A percentile compares a stretch with the other conserved stretches of the same genome.
phyloP scores from a whole-genome alignment of 2,888 invertebrate genomes.

The Notodromas monacha region DNA sequence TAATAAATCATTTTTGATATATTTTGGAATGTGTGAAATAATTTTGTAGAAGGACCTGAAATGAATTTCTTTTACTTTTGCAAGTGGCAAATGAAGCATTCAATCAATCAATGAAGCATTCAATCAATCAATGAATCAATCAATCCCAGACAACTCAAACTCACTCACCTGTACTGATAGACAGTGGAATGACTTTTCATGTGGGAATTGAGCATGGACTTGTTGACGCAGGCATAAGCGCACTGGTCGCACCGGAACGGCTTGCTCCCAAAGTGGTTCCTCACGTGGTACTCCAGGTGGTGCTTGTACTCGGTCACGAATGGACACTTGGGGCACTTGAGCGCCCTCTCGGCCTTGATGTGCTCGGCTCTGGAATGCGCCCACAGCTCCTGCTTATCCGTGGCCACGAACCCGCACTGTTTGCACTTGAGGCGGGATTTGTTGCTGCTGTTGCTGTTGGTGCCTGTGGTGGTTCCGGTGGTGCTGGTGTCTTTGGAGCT shows the following conservation, averaged over 20 bases:
- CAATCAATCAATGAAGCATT: no score
- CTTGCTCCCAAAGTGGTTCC: slow-evolving; percentile 76
- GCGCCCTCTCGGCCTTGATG: slow-evolving; percentile 64
- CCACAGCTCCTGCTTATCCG: slow-evolving; percentile 75
- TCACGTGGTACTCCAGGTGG: slow-evolving; percentile 79
- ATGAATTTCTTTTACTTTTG: no score
- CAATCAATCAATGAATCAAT: no score
- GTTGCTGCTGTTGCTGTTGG: no score
- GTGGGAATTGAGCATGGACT: slow-evolving; percentile 94
- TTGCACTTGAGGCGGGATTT: slow-evolving; percentile 84
- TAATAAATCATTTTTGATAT: no score
- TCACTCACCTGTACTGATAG: slow-evolving; percentile 10
- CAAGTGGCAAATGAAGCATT: no score
- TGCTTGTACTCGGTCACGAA: slow-evolving; percentile 98
- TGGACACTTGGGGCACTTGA: slow-evolving; percentile 65
- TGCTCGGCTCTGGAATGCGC: slow-evolving; percentile 53
- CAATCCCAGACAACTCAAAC: no score
- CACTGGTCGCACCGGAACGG: slow-evolving; percentile 78
- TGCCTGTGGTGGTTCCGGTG: slow-evolving; percentile 10
- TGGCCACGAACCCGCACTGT: slow-evolving; percentile 49
- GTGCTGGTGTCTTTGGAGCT: slow-evolving; percentile 9
- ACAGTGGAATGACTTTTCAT: slow-evolving; percentile 49
- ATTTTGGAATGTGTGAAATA: no score
- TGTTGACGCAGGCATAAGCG: slow-evolving; percentile 69
- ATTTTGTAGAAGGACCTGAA: no score